Evolutionary conservation across 1,140 invertebrate genomes (phyloP).

Genomic region (Drosophila repletoides): DNA sequence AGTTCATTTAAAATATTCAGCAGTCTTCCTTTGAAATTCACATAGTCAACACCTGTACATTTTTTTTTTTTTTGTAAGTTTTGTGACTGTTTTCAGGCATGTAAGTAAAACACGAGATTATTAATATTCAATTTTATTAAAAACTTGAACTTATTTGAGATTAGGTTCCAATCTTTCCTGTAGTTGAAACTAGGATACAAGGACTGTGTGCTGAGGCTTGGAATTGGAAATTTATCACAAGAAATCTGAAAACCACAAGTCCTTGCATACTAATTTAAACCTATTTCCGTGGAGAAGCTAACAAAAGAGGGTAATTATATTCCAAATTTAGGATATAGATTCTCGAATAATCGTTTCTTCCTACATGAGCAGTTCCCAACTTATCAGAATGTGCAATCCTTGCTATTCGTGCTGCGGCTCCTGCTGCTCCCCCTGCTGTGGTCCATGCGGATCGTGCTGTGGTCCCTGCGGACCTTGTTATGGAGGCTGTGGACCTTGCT

Average conservation of each 20-base stretch:
- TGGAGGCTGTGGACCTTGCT: slow-evolving; percentile 3
- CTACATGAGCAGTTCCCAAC: neutral
- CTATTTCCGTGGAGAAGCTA: slow-evolving; percentile 11
- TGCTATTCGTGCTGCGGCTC: slow-evolving; percentile 26
- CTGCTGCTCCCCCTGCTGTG: slow-evolving; percentile 11
- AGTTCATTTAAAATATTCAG: no score
- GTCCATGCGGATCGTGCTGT: neutral
- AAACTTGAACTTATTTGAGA: neutral
- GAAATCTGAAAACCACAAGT: neutral
- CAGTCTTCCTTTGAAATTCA: neutral
- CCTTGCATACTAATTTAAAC: neutral
- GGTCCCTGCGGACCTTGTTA: slow-evolving; percentile 9
- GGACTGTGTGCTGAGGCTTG: neutral
- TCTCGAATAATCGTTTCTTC: neutral
- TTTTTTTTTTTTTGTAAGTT: slow-evolving; percentile 11
- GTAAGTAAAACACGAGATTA: slow-evolving; percentile 11
- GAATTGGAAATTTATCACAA: neutral
- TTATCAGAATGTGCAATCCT: slow-evolving; percentile 20
- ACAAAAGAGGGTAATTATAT: no score
- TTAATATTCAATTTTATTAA: neutral
- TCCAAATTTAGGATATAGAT: neutral
- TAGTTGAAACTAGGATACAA: neutral
- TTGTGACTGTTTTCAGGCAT: neutral
- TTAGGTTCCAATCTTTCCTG: slow-evolving; percentile 8
- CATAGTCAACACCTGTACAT: neutral